Percentiles rank a stretch among this genome's conserved stretches.
Conservation (phyloP, 2,888 invertebrate genomes). For the Micoletzkya japonica region DNA sequence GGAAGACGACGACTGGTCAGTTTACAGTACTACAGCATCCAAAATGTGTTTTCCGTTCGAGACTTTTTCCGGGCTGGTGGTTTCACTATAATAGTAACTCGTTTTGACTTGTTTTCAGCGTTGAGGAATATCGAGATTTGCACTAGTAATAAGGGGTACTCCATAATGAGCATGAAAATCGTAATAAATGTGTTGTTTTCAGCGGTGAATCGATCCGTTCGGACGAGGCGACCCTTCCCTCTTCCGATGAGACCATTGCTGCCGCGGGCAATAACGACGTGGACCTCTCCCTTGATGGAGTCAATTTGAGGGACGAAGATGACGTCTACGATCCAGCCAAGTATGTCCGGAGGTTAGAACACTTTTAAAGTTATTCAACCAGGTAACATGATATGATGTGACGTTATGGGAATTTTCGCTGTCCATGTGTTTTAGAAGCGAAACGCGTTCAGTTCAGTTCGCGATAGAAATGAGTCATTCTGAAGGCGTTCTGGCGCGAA, state of each 20-base stretch:
- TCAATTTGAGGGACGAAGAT: constrained; percentile 11
- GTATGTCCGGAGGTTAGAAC: neutral
- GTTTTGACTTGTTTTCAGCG: neutral
- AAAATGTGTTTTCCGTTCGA: no score
- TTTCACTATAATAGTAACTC: no score
- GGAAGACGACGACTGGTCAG: constrained; percentile 25
- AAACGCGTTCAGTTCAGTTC: no score
- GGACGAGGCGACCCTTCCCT: constrained; percentile 18
- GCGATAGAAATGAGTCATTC: no score
- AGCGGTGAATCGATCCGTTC: constrained; percentile 22
- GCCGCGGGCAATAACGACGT: constrained; percentile 7
- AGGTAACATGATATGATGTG: no score
- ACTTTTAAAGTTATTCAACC: no score
- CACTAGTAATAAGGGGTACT: neutral
- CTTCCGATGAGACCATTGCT: constrained; percentile 22
- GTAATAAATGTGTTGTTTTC: neutral
- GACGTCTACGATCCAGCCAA: neutral
- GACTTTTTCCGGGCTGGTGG: no score
- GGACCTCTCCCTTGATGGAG: constrained; percentile 12
- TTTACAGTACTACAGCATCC: neutral
- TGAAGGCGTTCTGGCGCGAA: no score
- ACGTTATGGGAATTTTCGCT: no score
- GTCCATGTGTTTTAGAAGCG: no score
- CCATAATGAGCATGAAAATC: no score
- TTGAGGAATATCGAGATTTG: neutral